Conservation (phyloP, 2,888 invertebrate genomes). For the Neoscelio sp. region DNA sequence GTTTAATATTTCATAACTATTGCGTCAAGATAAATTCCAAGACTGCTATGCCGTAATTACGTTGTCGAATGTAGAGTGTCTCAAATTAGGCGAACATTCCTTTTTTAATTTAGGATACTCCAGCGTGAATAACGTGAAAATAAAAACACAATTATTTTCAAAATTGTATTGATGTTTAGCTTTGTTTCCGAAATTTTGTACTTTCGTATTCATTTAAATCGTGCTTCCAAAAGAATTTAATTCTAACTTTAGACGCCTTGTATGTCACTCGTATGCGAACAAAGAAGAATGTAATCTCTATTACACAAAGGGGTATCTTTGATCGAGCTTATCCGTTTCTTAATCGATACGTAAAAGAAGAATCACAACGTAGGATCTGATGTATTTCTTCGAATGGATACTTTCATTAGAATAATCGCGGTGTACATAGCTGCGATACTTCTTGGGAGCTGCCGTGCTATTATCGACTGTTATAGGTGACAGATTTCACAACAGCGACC, state of each 20-base stretch:
- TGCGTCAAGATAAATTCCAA: constrained; percentile 75
- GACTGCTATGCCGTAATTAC: no score
- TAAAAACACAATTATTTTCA: no score
- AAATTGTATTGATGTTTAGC: no score
- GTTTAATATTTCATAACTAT: constrained; percentile 81
- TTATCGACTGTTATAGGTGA: constrained; percentile 55
- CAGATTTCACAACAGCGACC: constrained; percentile 50
- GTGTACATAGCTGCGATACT: constrained; percentile 23
- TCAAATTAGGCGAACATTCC: no score
- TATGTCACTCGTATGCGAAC: constrained; percentile 21
- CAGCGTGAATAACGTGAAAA: no score
- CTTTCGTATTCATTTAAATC: no score
- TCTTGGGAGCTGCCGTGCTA: constrained; percentile 28
- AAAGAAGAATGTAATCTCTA: constrained; percentile 22
- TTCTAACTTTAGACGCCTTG: no score
- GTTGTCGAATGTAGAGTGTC: no score
- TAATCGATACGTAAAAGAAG: constrained; percentile 1
- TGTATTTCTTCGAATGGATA: neutral
- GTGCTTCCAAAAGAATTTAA: no score
- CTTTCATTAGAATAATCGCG: constrained; percentile 27
- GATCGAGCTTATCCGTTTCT: neutral
- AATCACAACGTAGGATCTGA: neutral
- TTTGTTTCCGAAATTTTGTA: no score
- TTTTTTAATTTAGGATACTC: no score
- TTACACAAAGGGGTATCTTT: constrained; percentile 9